Base-by-base conservation (phyloP, 2,888 invertebrate genomes). In the Drosophila kanekoi region DNA sequence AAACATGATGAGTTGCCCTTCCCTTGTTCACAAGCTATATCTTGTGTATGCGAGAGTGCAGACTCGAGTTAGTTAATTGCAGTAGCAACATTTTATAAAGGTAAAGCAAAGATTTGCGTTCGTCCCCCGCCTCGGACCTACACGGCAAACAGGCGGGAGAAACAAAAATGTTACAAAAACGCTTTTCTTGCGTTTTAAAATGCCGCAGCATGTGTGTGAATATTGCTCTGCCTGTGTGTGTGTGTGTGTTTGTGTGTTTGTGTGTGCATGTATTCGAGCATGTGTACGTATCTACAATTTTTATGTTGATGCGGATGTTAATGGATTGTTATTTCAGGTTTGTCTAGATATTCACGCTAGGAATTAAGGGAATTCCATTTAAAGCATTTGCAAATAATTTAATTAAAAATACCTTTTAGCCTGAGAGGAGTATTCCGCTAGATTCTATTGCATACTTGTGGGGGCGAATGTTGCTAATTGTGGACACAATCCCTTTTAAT, bases 61-160 rank as follows among this genome's bases (percentile, higher is more conserved):
- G 41, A 47, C 47, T 74, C 67, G 44, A 82, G 76, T 73, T 72
- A 67, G 71, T 83, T 81, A 84, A 86, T 84, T 86, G 86, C 86
- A 81, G 70, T 66, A 75, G 79, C 72, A 86, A 83, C 79, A 79
- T 81, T 74, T 76, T 72, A 70, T 69, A 75, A 75, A 58, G 69
- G 52, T 65, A 67, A 72, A 40, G 65, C 53, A 64, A 69, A 57
- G 58, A 47, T 54, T 56, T 60, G 33, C 61, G 41, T 47, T 20
- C 13, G 28, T 20, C 8, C 43, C 20, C 18, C 18, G 3, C 16
- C 47, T 43, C 38, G 23, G 5, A 23, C 14, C 32, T 4, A 4
- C 23, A 47, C 11, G 8, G 32, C 28, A 66, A 47, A 18, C 52
- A 48, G 47, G 35, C 38, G 20, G 16, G 49, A 58, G 20, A 58